These are phyloP conservation scores for Lates japonicus DNA, from an alignment of 2,797 vertebrate genomes.

Conservation along the genomic window DNA sequence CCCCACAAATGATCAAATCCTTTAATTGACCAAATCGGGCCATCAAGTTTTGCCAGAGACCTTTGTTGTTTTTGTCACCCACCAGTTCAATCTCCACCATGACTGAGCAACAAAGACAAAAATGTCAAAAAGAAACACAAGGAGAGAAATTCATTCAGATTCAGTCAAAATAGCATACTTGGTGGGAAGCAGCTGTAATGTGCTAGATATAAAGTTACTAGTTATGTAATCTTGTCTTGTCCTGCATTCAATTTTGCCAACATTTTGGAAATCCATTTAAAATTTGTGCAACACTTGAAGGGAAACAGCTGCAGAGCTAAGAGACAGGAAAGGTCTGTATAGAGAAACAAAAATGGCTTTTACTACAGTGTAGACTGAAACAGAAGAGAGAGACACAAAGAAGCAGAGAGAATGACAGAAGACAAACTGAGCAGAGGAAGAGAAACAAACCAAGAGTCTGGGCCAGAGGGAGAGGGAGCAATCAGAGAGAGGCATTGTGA, in stretches of 20 bases:
- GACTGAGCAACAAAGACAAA: neutral
- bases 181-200: neutral
- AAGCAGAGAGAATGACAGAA: neutral
- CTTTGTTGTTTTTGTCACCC: too few species aligned
- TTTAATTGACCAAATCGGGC: too few species aligned
- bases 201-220: neutral
- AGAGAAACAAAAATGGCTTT: neutral
- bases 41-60: too few species aligned
- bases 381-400: neutral
- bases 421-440: neutral
- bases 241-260: neutral
- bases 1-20: too few species aligned
- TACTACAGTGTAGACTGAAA: conserved; percentile 4
- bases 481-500: conserved; percentile 1
- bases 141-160: neutral
- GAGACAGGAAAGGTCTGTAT: neutral
- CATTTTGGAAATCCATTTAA: neutral
- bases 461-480: neutral
- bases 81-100: too few species aligned
- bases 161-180: neutral
- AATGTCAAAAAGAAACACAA: neutral
- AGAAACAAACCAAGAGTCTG: neutral
- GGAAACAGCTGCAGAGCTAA: conserved; percentile 27
- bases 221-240: conserved; percentile 4
- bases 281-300: conserved; percentile 7